Percentiles rank a stretch among this genome's conserved stretches.
phyloP scores from a whole-genome alignment of 2,888 invertebrate genomes.

The Tipula lateralis region DNA sequence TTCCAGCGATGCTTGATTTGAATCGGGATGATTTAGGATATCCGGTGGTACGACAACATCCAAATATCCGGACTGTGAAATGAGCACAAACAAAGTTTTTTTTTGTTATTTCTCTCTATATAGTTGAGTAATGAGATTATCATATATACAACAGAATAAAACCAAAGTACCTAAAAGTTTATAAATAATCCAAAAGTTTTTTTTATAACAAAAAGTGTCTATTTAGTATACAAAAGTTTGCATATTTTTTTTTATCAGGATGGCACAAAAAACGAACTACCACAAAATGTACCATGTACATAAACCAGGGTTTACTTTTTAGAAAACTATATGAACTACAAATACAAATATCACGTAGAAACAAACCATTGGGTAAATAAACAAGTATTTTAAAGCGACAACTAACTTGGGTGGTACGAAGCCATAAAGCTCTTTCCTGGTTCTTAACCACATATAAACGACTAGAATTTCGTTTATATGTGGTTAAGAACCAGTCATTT shows the following conservation, averaged over 20 bases:
- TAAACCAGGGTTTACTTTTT: background rate
- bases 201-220: background rate
- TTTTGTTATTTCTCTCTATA: background rate
- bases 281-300: background rate
- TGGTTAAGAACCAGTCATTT: no score
- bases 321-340: no score
- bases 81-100: background rate
- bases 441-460: no score
- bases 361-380: no score
- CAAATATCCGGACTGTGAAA: conserved; percentile 72
- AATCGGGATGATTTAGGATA: conserved; percentile 60
- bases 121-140: background rate
- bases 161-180: background rate
- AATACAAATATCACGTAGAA: no score
- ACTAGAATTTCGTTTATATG: no score
- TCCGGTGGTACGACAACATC: conserved; percentile 85
- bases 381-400: no score
- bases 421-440: no score
- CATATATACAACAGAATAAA: background rate
- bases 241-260: background rate
- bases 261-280: background rate
- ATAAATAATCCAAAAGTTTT: background rate
- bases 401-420: no score
- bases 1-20: conserved; percentile 46
- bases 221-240: background rate